Base-by-base conservation (phyloP, 2,888 invertebrate species). In the Ariolimax columbianus region DNA sequence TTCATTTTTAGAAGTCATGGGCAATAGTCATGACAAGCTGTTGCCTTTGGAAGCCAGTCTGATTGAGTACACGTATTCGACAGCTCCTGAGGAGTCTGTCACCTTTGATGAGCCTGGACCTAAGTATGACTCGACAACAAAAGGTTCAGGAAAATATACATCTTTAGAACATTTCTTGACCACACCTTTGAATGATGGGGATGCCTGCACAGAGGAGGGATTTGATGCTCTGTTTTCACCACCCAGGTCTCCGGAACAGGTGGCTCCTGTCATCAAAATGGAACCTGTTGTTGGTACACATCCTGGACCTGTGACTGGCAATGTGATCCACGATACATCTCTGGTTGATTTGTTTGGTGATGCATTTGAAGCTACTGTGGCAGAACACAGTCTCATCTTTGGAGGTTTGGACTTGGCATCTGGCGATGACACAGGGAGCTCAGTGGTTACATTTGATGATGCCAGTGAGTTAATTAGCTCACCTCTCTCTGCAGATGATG, bases 401-500 rank as follows among this genome's bases (percentile, higher is more conserved):
- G 63, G 14, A 0, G 68, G 47, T 4, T 33, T 83, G n/a, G 77
- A 43, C 9, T 63, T 78, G 9, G 40, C 38, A 4, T 14, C 33
- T 63, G 36, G 14, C 26, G n/a, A 0, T 17, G 63, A 33, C 38
- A n/a, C n/a, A 11, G 40, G 14, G 23, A 33, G 33, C 23, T 63
- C 59, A 14, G 33, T 82, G 66, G 68, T 82, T 1, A 63, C 66
- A 23, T 59, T 88, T 23, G 82, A 86, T n/a, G 63, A 75, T n/a
- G 68, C 63, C 26, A 86, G 66, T 68, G 86, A 86, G 11, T 78
- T 89, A 14, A 86, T 89, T 33, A 77, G 77, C 23, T 89, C 90
- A 33, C 90, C 89, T 23, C 82, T 90, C 23, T 89, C 89, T 11
- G 86, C 86, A 0, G 88, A 90, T 70, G 90, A 90, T 80, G 88